Conservation (phyloP, 2,888 invertebrate genomes). For the Drosophila borborema region DNA sequence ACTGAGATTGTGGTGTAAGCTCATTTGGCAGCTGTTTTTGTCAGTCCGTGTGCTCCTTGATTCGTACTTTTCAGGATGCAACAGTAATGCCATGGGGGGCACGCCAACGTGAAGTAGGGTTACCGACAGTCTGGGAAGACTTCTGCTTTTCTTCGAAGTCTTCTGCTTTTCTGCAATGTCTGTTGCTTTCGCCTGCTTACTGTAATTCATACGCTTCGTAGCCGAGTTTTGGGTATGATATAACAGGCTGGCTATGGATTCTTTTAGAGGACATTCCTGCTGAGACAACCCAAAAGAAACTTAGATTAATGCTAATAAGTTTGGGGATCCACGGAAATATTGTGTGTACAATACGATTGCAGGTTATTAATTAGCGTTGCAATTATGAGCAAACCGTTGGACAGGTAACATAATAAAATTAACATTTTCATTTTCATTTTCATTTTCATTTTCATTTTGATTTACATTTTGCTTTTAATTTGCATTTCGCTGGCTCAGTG, state of each 20-base stretch:
- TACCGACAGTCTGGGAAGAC: constrained; percentile 3
- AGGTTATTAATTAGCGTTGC: constrained; percentile 69
- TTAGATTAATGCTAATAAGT: constrained; percentile 47
- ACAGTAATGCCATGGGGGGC: neutral
- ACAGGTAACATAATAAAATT: constrained; percentile 44
- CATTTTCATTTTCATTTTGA: constrained; percentile 1
- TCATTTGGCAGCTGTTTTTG: constrained; percentile 53
- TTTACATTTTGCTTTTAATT: constrained; percentile 4
- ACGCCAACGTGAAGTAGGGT: neutral
- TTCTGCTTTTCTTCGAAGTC: constrained; percentile 47
- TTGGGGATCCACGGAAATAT: neutral
- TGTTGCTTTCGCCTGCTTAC: constrained; percentile 44
- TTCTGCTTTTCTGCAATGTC: constrained; percentile 47
- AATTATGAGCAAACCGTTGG: constrained; percentile 57
- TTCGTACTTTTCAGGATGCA: constrained; percentile 46
- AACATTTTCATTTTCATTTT: constrained; percentile 20
- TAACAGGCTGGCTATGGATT: too few relatives aligned
- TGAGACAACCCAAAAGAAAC: neutral
- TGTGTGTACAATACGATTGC: constrained; percentile 43
- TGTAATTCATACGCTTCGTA: constrained; percentile 68
- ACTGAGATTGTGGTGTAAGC: constrained; percentile 65
- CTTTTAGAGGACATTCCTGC: neutral
- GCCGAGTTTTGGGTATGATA: constrained; percentile 36
- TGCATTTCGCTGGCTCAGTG: neutral
- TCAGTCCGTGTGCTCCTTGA: constrained; percentile 54